Evolutionary conservation across 2,113 vertebrate species (phyloP).

Genomic region (Tonatia bakeri): DNA sequence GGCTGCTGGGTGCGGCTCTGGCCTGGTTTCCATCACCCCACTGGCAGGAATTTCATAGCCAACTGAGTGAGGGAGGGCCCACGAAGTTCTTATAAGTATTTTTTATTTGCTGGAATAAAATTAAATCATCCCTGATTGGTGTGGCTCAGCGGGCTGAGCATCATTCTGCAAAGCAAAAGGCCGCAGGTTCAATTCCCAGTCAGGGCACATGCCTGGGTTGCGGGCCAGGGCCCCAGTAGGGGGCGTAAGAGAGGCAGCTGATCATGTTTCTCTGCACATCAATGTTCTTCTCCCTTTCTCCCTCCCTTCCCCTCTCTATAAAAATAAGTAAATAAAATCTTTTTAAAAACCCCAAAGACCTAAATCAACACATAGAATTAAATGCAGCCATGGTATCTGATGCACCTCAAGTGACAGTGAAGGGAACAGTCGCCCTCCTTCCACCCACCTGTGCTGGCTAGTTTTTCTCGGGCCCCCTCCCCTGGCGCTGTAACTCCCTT

Average conservation of each 20-base stretch:
- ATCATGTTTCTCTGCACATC: no score
- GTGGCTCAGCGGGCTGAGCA: no score
- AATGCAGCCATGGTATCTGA: background rate
- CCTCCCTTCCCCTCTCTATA: no score
- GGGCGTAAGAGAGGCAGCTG: no score
- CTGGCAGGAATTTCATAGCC: background rate
- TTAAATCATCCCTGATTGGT: no score
- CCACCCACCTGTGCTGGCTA: accelerated
- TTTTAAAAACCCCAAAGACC: no score
- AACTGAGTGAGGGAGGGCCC: background rate
- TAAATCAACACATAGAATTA: background rate
- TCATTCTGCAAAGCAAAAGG: no score
- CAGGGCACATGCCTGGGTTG: no score
- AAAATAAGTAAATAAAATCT: no score
- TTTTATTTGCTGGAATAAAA: conserved; percentile 45
- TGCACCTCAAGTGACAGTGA: accelerated
- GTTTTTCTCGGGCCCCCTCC: accelerated
- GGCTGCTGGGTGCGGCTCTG: accelerated
- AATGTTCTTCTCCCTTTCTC: no score
- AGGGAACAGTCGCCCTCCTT: background rate
- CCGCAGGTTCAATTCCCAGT: no score
- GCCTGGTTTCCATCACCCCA: background rate
- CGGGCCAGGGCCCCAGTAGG: no score
- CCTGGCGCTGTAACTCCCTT: background rate
- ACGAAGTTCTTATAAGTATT: background rate